Conservation (phyloP, 2,888 invertebrate species). For the Polietes domitor region DNA sequence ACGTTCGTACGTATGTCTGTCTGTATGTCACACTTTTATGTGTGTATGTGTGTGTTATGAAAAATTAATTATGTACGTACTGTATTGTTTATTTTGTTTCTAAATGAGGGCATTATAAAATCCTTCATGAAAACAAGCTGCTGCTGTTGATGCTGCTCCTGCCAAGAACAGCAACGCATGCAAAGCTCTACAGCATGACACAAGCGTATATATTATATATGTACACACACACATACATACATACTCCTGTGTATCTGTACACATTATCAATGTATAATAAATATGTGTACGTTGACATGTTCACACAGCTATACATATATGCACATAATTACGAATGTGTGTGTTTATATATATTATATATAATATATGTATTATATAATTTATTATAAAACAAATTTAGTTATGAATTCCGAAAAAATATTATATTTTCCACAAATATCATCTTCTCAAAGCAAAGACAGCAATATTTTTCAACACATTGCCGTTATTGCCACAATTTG, state of each 20-base stretch:
- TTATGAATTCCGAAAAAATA: no score
- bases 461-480: background rate
- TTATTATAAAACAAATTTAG: no score
- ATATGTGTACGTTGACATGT: no score
- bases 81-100: constrained; percentile 16
- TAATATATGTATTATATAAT: no score
- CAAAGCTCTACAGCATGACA: no score
- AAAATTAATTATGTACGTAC: constrained; percentile 28
- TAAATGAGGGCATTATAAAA: constrained; percentile 27
- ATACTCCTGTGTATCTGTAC: no score
- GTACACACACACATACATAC: background rate
- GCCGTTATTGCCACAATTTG: background rate
- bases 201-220: background rate
- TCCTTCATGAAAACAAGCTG: constrained; percentile 22
- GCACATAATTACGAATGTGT: no score
- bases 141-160: background rate
- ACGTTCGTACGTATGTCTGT: background rate
- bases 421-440: background rate
- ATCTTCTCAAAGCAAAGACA: background rate
- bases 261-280: background rate
- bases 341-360: no score
- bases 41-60: constrained; percentile 1
- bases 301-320: background rate
- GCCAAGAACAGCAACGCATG: background rate
- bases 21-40: background rate